phyloP scores from a whole-genome alignment of 2,888 invertebrate species.

The Erannis defoliaria region DNA sequence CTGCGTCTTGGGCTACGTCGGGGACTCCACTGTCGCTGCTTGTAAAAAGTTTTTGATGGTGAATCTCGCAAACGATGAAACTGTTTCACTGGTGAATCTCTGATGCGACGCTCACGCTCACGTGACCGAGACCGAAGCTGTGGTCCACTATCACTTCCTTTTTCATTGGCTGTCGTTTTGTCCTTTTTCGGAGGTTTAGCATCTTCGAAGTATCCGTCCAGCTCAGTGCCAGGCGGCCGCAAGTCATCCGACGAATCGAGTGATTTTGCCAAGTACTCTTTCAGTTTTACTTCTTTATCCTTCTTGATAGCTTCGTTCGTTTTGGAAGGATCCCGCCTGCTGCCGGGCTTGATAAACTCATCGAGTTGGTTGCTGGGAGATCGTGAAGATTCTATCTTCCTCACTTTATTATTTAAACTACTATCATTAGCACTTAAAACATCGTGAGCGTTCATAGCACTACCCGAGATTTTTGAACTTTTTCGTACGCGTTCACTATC shows the following conservation, averaged over 20 bases:
- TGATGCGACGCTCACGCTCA: constrained; percentile 33
- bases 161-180: constrained; percentile 13
- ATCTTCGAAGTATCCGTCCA: constrained; percentile 73
- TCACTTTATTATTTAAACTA: constrained; percentile 18
- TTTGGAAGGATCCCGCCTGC: constrained; percentile 77
- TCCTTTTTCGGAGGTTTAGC: constrained; percentile 49
- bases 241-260: constrained; percentile 72
- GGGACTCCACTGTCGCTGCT: constrained; percentile 35
- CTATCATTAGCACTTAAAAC: not conserved
- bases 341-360: constrained; percentile 75
- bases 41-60: not conserved
- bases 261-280: constrained; percentile 74
- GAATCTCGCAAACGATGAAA: constrained; percentile 25
- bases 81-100: constrained; percentile 33
- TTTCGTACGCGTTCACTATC: constrained; percentile 50
- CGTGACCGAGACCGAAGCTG: constrained; percentile 31
- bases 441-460: constrained; percentile 9
- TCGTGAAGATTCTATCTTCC: constrained; percentile 35
- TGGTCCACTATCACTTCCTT: not conserved
- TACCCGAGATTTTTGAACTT: constrained; percentile 63
- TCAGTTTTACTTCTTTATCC: constrained; percentile 80
- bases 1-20: constrained; percentile 44
- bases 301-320: constrained; percentile 77
- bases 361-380: constrained; percentile 57
- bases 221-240: constrained; percentile 79